Base-by-base conservation (phyloP, 2,888 invertebrate genomes). In the Chaetogeoica ovagalla region DNA sequence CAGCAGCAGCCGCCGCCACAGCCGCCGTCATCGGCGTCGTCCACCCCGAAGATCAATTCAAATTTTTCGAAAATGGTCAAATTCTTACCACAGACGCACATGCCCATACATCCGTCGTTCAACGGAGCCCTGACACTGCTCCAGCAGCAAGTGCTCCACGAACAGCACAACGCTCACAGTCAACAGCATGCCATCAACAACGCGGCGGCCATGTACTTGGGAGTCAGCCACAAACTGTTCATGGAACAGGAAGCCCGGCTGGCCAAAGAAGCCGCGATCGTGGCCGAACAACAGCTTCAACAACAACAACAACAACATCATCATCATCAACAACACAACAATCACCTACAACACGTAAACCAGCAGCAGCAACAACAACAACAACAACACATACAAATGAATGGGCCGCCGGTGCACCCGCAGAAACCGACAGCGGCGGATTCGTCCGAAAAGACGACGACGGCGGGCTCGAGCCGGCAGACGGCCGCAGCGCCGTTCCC, bases 201-300 rank as follows among this genome's bases (percentile, higher is more conserved):
- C 83, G 88, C 88, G 71, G 88, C 89, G 60, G 88, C 89, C 62
- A 93, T 93, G 91, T 93, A 94, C 87, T 89, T 93, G 83, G 92
- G 92, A 83, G 91, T 91, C 69, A 91, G 91, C 84, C 93, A 94
- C 85, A 93, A 93, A 85, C 88, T 94, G 84, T 91, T 94, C 85
- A 88, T 93, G 87, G 93, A 94, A 86, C 92, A 93, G 86, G 93
- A 93, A 86, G 92, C 91, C 37, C 89, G 92, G 83, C 89, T 92
- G 87, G 92, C 91, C 37, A 90, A 90, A 84, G 89, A 91, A 87
- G 89, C 90, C 69, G 87, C 89, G 84, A 86, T 85, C 84, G 87
- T 87, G 88, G 82, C 88, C 83, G 88, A 88, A 83, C 87, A 89
- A 59, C 87, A 87, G 59, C 86, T 86, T 82, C 87, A 88, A 68